Conservation (phyloP, 2,113 vertebrate genomes). For the Rutilus rutilus region DNA sequence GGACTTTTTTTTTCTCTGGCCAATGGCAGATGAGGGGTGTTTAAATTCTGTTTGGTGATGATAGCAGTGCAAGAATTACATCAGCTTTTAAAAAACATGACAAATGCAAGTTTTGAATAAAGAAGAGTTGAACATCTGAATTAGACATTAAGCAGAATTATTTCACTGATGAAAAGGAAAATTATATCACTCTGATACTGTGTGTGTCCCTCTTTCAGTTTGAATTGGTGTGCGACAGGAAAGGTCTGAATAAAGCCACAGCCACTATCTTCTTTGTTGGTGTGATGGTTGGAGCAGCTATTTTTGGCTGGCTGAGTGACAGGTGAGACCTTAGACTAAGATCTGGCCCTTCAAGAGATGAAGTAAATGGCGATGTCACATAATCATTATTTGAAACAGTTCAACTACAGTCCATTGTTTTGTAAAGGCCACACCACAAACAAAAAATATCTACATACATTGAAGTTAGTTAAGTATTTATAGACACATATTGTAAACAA, state of each 20-base stretch:
- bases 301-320: slow-evolving; percentile 81
- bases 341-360: background rate
- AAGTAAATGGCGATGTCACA: background rate
- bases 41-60: too few relatives aligned
- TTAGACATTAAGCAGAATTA: too few relatives aligned
- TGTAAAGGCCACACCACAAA: background rate
- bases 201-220: slow-evolving; percentile 69
- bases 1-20: background rate
- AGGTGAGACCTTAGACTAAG: slow-evolving; percentile 68
- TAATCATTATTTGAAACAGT: background rate
- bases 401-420: background rate
- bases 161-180: background rate
- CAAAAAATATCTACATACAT: too few relatives aligned
- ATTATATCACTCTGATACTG: background rate
- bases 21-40: background rate
- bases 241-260: slow-evolving; percentile 73
- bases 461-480: too few relatives aligned
- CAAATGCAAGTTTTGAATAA: background rate
- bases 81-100: too few relatives aligned
- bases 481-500: too few relatives aligned
- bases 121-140: background rate
- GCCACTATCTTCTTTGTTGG: slow-evolving; percentile 83
- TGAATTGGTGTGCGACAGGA: slow-evolving; percentile 85
- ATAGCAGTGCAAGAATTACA: too few relatives aligned
- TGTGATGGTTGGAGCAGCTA: slow-evolving; percentile 75